phyloP scores from a whole-genome alignment of 2,797 vertebrate genomes.

The Saxicola maurus region DNA sequence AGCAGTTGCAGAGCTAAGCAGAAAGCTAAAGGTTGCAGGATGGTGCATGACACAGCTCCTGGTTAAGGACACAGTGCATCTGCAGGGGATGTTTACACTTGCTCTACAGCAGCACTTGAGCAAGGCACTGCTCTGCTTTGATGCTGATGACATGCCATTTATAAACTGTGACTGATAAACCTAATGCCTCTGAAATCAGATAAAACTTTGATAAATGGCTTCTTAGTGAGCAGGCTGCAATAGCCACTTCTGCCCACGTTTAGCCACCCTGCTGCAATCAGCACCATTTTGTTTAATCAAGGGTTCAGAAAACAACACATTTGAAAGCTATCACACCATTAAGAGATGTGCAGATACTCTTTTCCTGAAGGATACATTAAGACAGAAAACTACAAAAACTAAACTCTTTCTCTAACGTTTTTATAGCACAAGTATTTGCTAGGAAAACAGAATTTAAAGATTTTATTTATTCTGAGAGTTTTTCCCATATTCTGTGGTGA shows the following conservation, averaged over 20 bases:
- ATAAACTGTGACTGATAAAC: constrained; percentile 91
- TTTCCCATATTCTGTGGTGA: background rate
- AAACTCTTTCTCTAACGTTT: constrained; percentile 1
- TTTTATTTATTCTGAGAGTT: background rate
- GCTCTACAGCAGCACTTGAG: constrained; percentile 31
- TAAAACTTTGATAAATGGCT: constrained; percentile 97
- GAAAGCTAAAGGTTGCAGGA: background rate
- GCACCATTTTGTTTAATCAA: constrained; percentile 86
- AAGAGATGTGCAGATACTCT: constrained; percentile 84
- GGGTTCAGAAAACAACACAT: constrained; percentile 65
- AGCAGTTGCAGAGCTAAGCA: background rate
- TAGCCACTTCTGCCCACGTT: constrained; percentile 68
- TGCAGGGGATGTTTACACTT: background rate
- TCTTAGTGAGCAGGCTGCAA: constrained; percentile 66
- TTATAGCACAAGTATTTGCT: background rate
- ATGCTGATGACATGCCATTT: constrained; percentile 82
- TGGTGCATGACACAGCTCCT: background rate
- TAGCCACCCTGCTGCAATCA: constrained; percentile 81
- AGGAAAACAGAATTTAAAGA: background rate
- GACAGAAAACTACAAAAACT: constrained; percentile 65
- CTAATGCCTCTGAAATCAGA: constrained; percentile 93
- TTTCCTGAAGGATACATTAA: constrained; percentile 37
- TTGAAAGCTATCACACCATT: constrained; percentile 77
- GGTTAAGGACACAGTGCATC: background rate
- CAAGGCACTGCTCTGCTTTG: constrained; percentile 78